A percentile compares a stretch with the other conserved stretches of the same genome.
These are phyloP conservation scores for Bradypodion pumilum DNA, from an alignment of 2,797 vertebrate genomes.

Conservation along the genomic window DNA sequence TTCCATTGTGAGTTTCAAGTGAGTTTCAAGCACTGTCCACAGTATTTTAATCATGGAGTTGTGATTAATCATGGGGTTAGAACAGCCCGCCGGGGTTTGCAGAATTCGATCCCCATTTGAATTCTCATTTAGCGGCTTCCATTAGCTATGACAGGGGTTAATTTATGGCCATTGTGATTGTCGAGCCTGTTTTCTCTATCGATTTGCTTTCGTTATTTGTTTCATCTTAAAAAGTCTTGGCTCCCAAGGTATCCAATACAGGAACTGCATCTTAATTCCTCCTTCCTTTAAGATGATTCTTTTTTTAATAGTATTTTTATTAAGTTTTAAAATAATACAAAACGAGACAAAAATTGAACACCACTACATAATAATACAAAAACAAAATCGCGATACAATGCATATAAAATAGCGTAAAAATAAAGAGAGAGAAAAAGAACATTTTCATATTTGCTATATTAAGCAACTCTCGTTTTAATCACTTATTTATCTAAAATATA, in stretches of 20 bases:
- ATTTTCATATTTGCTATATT: no score
- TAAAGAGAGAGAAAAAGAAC: no score
- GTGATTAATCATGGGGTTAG: slow-evolving; percentile 3
- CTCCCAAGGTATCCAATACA: neutral
- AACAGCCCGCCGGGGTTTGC: neutral
- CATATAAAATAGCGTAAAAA: no score
- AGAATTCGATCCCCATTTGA: slow-evolving; percentile 16
- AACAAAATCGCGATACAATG: no score
- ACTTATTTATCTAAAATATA: no score
- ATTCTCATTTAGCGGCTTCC: slow-evolving; percentile 10
- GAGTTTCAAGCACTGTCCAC: neutral
- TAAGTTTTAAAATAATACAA: no score
- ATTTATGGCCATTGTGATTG: slow-evolving; percentile 16
- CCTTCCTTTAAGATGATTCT: neutral
- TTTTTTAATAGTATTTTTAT: no score
- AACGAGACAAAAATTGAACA: no score
- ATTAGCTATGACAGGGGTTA: slow-evolving; percentile 12
- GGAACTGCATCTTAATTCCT: neutral
- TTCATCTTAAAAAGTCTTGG: neutral
- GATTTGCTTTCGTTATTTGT: slow-evolving; percentile 13
- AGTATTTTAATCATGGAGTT: slow-evolving; percentile 3
- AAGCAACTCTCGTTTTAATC: no score
- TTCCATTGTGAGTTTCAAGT: slow-evolving; percentile 6
- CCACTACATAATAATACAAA: no score
- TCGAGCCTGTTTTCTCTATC: slow-evolving; percentile 1